A percentile compares a stretch with the other conserved stretches of the same genome.
Conservation (phyloP, 2,888 invertebrate genomes). For the Choreutis nemorana region DNA sequence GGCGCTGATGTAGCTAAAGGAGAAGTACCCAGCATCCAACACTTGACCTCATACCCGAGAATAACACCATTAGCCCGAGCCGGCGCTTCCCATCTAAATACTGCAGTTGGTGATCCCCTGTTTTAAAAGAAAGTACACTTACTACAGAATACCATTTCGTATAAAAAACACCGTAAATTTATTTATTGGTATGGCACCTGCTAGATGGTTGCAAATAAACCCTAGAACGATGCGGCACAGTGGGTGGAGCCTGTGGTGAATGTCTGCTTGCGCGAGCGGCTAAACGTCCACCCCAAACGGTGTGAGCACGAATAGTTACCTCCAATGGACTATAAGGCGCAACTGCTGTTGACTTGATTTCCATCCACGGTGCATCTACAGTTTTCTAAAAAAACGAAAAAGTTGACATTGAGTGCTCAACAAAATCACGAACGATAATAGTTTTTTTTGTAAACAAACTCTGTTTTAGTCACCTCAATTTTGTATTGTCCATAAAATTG, state of each 20-base stretch:
- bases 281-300: conserved; percentile 83
- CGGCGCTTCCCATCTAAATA: conserved; percentile 85
- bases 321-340: conserved; percentile 76
- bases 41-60: conserved; percentile 74
- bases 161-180: neutral
- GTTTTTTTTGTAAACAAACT: neutral
- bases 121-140: conserved; percentile 15
- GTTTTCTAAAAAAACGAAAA: conserved; percentile 34
- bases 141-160: too few species aligned
- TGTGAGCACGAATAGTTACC: conserved; percentile 80
- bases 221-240: conserved; percentile 74
- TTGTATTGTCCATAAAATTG: conserved; percentile 61
- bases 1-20: conserved; percentile 13
- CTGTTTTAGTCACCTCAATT: conserved; percentile 52
- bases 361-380: conserved; percentile 59
- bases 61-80: conserved; percentile 77
- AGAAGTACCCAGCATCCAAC: conserved; percentile 64
- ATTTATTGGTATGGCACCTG: too few species aligned
- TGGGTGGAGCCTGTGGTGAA: conserved; percentile 84
- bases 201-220: conserved; percentile 68
- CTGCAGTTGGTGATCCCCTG: conserved; percentile 59
- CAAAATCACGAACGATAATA: neutral
- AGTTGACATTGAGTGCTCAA: neutral
- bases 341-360: conserved; percentile 47
- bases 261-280: conserved; percentile 68